Conservation (phyloP, 1,140 invertebrate genomes). For the Brachystomella parvula region DNA sequence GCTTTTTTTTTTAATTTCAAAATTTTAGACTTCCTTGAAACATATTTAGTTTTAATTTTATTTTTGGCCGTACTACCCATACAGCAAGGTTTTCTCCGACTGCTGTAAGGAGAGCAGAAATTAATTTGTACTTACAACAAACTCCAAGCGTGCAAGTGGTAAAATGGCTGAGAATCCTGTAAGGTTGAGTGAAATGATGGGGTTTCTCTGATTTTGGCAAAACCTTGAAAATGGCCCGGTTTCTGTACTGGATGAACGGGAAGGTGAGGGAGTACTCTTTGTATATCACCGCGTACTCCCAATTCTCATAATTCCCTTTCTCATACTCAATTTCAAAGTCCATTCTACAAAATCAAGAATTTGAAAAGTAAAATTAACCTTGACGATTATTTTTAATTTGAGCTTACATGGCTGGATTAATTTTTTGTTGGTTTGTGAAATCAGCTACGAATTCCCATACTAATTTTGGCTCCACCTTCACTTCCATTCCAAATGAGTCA, state of each 20-base stretch:
- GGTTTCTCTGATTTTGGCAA: slow-evolving; percentile 41
- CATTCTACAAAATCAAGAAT: slow-evolving; percentile 45
- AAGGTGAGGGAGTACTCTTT: slow-evolving; percentile 55
- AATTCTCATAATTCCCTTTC: slow-evolving; percentile 57
- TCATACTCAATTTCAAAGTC: slow-evolving; percentile 55
- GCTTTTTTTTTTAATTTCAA: slow-evolving; percentile 38
- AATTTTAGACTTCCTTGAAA: too few relatives aligned
- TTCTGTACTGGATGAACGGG: slow-evolving; percentile 53
- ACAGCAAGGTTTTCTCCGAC: too few relatives aligned
- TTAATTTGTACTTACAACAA: slow-evolving; percentile 60
- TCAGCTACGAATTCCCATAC: slow-evolving; percentile 66
- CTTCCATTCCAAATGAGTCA: neutral
- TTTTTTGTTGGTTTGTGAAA: slow-evolving; percentile 60
- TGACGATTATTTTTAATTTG: slow-evolving; percentile 4
- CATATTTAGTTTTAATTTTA: too few relatives aligned
- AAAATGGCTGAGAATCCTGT: slow-evolving; percentile 54
- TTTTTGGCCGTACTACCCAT: too few relatives aligned
- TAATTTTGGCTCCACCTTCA: slow-evolving; percentile 44
- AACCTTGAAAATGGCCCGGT: slow-evolving; percentile 52
- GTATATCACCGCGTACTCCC: slow-evolving; percentile 60
- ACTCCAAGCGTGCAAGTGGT: slow-evolving; percentile 55
- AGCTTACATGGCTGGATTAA: slow-evolving; percentile 64
- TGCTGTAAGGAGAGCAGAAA: too few relatives aligned
- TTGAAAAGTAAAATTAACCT: slow-evolving; percentile 16
- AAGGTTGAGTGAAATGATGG: slow-evolving; percentile 39